Conservation (phyloP, 2,797 vertebrate genomes). For the Labeo calbasu region DNA sequence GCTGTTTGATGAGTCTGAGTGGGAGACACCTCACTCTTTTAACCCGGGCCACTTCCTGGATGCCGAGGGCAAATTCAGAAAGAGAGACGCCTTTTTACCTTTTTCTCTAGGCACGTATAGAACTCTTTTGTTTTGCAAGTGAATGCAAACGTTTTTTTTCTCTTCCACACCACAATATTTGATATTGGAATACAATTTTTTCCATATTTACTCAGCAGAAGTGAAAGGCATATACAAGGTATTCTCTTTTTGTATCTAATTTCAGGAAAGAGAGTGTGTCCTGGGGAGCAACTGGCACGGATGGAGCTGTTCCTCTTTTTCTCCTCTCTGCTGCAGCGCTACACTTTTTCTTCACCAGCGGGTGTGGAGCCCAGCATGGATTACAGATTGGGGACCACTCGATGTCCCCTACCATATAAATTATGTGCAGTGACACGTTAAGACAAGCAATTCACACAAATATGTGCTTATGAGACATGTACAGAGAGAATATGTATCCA, state of each 20-base stretch:
- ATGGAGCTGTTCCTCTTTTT: conserved; percentile 67
- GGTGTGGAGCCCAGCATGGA: conserved; percentile 69
- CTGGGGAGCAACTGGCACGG: conserved; percentile 61
- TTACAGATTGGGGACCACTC: conserved; percentile 62
- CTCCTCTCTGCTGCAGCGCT: conserved; percentile 62
- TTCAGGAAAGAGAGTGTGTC: conserved; percentile 60
- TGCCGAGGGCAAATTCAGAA: conserved; percentile 78
- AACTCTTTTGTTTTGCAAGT: not conserved
- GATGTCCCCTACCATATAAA: conserved; percentile 72
- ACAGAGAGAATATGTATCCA: not conserved
- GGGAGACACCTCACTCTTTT: conserved; percentile 81
- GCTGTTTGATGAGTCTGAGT: conserved; percentile 80
- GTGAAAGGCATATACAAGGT: not conserved
- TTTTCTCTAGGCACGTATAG: conserved; percentile 80
- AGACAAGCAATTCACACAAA: not conserved
- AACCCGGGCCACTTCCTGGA: conserved; percentile 87
- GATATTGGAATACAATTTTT: not conserved
- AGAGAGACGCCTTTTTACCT: conserved; percentile 79
- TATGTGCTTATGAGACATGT: not conserved
- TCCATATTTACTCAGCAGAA: not conserved
- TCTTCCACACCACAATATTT: too few relatives aligned
- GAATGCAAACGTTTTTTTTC: too few relatives aligned
- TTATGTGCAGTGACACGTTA: conserved; percentile 69
- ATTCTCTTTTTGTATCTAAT: not conserved
- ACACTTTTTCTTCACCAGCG: conserved; percentile 50